phyloP scores from a whole-genome alignment of 2,797 vertebrate species.

The Hephaestus fuliginosus region DNA sequence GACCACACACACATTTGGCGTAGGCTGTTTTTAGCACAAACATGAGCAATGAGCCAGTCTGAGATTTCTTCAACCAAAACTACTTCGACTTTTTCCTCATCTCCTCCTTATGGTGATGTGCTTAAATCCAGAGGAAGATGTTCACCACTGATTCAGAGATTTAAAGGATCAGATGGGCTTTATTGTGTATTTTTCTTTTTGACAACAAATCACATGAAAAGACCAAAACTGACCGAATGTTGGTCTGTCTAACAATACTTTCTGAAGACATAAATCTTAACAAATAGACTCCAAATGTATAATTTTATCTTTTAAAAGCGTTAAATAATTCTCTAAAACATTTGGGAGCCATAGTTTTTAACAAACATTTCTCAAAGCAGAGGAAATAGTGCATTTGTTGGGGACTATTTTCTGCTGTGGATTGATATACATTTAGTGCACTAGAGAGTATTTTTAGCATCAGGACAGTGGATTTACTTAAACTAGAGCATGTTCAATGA shows the following conservation, averaged over 20 bases:
- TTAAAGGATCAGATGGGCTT: neutral
- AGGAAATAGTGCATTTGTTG: neutral
- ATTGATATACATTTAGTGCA: neutral
- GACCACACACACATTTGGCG: constrained; percentile 51
- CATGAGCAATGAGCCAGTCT: constrained; percentile 1
- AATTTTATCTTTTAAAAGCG: neutral
- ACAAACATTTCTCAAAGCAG: neutral
- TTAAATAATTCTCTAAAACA: neutral
- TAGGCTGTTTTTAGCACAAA: constrained; percentile 32
- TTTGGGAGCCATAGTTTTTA: neutral
- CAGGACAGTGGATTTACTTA: neutral
- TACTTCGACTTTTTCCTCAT: neutral
- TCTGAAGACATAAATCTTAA: neutral
- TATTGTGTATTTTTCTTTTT: neutral
- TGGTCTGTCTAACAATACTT: neutral
- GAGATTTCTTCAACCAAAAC: constrained; percentile 20
- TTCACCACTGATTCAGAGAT: constrained; percentile 11
- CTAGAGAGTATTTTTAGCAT: constrained; percentile 6
- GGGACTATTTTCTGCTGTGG: neutral
- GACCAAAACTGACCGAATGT: neutral
- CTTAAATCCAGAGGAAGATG: constrained; percentile 5
- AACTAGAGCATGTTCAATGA: constrained; percentile 13
- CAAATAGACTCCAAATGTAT: neutral
- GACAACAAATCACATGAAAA: neutral
- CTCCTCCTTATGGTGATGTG: neutral